Evolutionary conservation across 2,888 invertebrate genomes (phyloP).

Genomic region (Ptychoptera contaminata): DNA sequence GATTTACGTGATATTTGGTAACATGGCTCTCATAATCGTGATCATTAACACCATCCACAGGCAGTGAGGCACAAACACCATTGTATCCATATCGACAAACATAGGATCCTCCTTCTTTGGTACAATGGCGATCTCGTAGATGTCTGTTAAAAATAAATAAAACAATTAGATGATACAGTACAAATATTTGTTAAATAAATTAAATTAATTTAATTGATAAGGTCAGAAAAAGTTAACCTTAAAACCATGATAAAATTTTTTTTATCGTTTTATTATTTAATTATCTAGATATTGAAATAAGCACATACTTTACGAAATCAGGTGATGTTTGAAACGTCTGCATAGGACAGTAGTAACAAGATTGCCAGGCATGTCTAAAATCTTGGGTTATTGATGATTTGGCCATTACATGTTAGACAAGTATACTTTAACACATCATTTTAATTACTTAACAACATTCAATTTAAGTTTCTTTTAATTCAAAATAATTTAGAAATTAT

Average conservation of each 20-base stretch:
- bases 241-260: not conserved
- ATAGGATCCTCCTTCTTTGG: slow-evolving; percentile 70
- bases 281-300: not conserved
- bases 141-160: slow-evolving; percentile 39
- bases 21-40: slow-evolving; percentile 80
- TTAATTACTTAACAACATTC: too few relatives aligned
- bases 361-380: slow-evolving; percentile 34
- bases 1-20: slow-evolving; percentile 43
- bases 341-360: slow-evolving; percentile 44
- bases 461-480: too few relatives aligned
- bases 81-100: slow-evolving; percentile 80
- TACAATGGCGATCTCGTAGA: slow-evolving; percentile 62
- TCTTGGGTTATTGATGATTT: slow-evolving; percentile 4
- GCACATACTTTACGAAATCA: slow-evolving; percentile 43
- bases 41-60: slow-evolving; percentile 78
- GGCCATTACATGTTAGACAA: slow-evolving; percentile 5
- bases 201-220: slow-evolving; percentile 37
- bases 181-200: not conserved
- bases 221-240: slow-evolving; percentile 33
- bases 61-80: slow-evolving; percentile 69
- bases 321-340: slow-evolving; percentile 38
- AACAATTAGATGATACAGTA: slow-evolving; percentile 1
- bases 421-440: too few relatives aligned
- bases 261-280: not conserved
- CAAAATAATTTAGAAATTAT: too few relatives aligned